These are phyloP conservation scores for Xanthostigma xanthostigma DNA, from an alignment of 2,888 invertebrate species.

Conservation along the genomic window DNA sequence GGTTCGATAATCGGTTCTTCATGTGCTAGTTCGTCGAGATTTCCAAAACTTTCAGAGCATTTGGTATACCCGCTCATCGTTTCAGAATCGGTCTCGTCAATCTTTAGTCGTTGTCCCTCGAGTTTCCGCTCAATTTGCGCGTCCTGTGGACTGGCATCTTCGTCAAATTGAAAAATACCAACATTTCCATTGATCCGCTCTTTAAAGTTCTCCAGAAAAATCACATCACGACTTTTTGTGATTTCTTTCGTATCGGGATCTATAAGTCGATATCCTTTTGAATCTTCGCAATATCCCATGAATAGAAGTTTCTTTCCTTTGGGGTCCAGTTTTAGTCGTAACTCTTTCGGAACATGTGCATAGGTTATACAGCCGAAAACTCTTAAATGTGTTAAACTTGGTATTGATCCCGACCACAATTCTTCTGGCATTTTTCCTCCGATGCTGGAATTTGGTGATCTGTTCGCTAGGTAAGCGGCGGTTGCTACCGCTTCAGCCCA, in stretches of 20 bases:
- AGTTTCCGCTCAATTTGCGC: no score
- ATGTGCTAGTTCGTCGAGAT: no score
- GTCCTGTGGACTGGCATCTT: no score
- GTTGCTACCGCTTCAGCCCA: constrained; percentile 17
- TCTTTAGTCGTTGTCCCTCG: no score
- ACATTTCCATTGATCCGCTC: no score
- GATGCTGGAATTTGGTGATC: not conserved
- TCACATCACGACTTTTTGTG: constrained; percentile 1
- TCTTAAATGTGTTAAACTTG: constrained; percentile 18
- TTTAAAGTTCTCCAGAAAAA: not conserved
- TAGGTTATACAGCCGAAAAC: constrained; percentile 21
- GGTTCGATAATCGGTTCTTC: no score
- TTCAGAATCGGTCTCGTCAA: no score
- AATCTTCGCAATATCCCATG: constrained; percentile 19
- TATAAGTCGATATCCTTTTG: constrained; percentile 1
- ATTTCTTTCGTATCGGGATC: constrained; percentile 1
- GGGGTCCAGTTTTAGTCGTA: constrained; percentile 17
- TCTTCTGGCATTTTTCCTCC: constrained; percentile 18
- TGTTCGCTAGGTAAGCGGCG: constrained; percentile 3
- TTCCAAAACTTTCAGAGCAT: no score
- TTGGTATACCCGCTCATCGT: no score
- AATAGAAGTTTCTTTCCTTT: constrained; percentile 18
- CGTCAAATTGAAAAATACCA: no score
- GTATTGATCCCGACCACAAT: constrained; percentile 19
- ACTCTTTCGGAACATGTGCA: constrained; percentile 18